phyloP scores from a whole-genome alignment of 2,888 invertebrate genomes.

The Leucania comma region DNA sequence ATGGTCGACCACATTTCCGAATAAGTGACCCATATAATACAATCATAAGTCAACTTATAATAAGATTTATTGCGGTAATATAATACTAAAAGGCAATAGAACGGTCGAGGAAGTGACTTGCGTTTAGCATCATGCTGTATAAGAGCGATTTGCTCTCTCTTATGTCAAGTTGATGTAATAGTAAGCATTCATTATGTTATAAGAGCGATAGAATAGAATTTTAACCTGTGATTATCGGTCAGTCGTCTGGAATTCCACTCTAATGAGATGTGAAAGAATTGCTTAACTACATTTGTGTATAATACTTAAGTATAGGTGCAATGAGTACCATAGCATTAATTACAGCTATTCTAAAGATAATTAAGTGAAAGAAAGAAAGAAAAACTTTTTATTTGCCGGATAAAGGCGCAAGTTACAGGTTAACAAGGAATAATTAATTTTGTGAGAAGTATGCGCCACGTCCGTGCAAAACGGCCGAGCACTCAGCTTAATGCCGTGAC shows the following conservation, averaged over 20 bases:
- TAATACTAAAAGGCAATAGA: slow-evolving; percentile 23
- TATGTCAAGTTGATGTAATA: slow-evolving; percentile 41
- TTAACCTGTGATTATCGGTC: slow-evolving; percentile 33
- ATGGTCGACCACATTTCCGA: slow-evolving; percentile 33
- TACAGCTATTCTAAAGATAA: neutral
- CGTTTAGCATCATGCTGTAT: slow-evolving; percentile 32
- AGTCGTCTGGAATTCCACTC: slow-evolving; percentile 32
- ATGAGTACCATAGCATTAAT: slow-evolving; percentile 15
- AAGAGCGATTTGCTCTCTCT: slow-evolving; percentile 34
- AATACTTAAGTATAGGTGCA: slow-evolving; percentile 21
- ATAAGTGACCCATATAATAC: slow-evolving; percentile 39
- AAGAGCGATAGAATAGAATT: slow-evolving; percentile 18
- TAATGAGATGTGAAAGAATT: slow-evolving; percentile 32
- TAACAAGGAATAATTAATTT: no score
- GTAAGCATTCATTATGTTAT: slow-evolving; percentile 35
- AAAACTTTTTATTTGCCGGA: no score
- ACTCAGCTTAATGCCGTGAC: no score
- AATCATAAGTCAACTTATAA: slow-evolving; percentile 19
- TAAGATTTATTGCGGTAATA: slow-evolving; percentile 27
- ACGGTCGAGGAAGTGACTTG: slow-evolving; percentile 58
- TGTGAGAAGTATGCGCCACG: no score
- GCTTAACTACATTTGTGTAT: slow-evolving; percentile 8
- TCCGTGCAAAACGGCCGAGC: no score
- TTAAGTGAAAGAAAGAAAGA: no score
- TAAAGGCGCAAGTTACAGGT: no score